phyloP scores from a whole-genome alignment of 2,113 vertebrate species.

The Cebidichthys violaceus region DNA sequence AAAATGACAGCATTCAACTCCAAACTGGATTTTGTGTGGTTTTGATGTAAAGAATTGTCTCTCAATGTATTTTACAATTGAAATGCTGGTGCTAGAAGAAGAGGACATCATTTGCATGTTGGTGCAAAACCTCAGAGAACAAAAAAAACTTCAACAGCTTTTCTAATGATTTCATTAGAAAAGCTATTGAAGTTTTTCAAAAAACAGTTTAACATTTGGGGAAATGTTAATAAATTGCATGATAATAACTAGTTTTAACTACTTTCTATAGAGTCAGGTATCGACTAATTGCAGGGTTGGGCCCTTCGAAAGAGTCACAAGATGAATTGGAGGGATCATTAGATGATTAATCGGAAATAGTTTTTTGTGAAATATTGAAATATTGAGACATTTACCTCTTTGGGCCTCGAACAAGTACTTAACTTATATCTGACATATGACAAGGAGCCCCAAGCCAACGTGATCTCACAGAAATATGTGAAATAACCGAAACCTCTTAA shows the following conservation, averaged over 20 bases:
- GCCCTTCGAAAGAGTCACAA: neutral
- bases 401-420: neutral
- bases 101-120: neutral
- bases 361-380: neutral
- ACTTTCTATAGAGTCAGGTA: neutral
- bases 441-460: neutral
- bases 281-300: neutral
- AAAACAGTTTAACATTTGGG: no score
- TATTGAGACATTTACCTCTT: neutral
- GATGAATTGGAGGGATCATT: neutral
- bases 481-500: no score
- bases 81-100: neutral
- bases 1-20: neutral
- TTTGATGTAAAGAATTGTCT: neutral
- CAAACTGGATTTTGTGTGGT: neutral
- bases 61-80: neutral
- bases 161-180: no score
- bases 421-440: neutral
- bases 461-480: no score
- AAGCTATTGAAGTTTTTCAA: no score
- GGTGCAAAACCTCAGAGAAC: neutral
- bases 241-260: neutral
- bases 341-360: neutral
- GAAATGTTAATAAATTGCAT: neutral
- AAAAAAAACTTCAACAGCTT: no score